Evolutionary conservation across 35 echinoderm and acorn worm species (phyloP), one percentile per base, ranked within the genome.

Genomic region (Diadema setosum): DNA sequence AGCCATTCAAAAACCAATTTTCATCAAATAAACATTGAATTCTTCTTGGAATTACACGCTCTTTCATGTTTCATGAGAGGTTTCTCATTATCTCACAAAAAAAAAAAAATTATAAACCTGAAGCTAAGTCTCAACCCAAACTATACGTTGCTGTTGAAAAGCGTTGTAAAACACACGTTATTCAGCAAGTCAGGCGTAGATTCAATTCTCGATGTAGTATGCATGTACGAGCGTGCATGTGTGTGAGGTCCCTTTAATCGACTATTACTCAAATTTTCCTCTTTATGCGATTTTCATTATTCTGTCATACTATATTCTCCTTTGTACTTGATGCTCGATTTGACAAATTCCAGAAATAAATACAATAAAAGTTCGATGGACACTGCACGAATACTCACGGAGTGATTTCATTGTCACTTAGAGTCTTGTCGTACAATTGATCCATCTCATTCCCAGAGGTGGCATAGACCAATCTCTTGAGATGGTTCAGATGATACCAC

Each of bases 391-490:
- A 9, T 7, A 50, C 46, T 50, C 18, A 50, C 46, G 7, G 7
- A 9, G 46, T 50, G 7, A 50, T 50, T 50, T 50, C 46, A 7
- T 9, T 50, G 36, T 91, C 82, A 8, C 46, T 36, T 15, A 37
- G 35, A 69, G 21, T 37, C 34, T 34, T 9, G 1, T 52, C 45
- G 75, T 76, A 91, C 7, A 44, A n/a, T 20, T 74, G 33, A 6
- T 92, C 32, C 17, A 82, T 15, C 21, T 86, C 43, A 75, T 57
- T 65, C 35, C 29, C 2, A 37, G 30, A 39, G 4, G 43, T 34
- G 26, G 84, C 84, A 70, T 65, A 63, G 5, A 92, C 39, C 73
- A 92, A 63, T 23, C 33, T 7, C 56, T 59, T 59, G 4, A 59
- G 5, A 9, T 59, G 56, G 5, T 5, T 26, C 5, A 59, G 56